A percentile compares a stretch with the other conserved stretches of the same genome.
Evolutionary conservation across 2,888 invertebrate species (phyloP).

Genomic region (Herminia tarsipennalis): DNA sequence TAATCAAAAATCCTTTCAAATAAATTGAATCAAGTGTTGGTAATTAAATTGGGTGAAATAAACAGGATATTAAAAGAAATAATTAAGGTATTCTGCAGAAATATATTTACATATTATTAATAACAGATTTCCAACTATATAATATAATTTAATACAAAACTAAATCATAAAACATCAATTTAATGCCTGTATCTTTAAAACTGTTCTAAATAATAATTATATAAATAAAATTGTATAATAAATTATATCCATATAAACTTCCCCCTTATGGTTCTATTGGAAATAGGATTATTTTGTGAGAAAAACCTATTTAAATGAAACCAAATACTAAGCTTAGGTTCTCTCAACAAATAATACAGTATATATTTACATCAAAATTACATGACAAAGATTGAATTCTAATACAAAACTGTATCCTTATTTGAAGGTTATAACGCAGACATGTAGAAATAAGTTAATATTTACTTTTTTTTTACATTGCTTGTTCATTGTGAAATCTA

Average conservation of each 20-base stretch:
- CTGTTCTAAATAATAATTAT: background rate
- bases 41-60: background rate
- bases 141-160: background rate
- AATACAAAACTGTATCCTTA: conserved; percentile 10
- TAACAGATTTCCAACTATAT: background rate
- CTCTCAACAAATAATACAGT: too few species aligned
- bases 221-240: background rate
- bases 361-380: conserved; percentile 6
- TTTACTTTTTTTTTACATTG: conserved; percentile 3
- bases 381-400: conserved; percentile 10
- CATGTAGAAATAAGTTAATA: conserved; percentile 7
- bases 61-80: conserved; percentile 12
- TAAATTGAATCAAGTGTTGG: too few species aligned
- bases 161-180: background rate
- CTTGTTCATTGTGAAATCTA: conserved; percentile 3
- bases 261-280: too few species aligned
- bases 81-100: background rate
- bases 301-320: too few species aligned
- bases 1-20: too few species aligned
- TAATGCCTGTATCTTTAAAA: background rate
- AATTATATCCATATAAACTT: too few species aligned
- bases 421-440: conserved; percentile 10
- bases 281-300: too few species aligned
- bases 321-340: too few species aligned
- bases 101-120: conserved; percentile 12